Percentiles rank a stretch among this genome's conserved stretches.
These are phyloP conservation scores for Enteromius argenteus DNA, from an alignment of 2,797 vertebrate genomes.

Conservation along the genomic window DNA sequence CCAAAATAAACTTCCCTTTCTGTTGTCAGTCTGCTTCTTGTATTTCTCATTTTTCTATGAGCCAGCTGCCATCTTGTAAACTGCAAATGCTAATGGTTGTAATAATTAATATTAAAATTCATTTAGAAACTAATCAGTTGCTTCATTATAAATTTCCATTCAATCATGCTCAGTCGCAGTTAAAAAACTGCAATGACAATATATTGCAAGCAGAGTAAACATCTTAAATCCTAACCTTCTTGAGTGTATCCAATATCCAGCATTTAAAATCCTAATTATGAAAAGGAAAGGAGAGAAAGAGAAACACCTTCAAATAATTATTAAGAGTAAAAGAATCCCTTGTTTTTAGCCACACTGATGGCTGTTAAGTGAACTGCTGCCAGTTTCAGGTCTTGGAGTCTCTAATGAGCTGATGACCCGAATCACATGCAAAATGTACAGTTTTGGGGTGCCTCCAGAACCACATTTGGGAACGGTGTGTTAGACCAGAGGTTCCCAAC, in stretches of 20 bases:
- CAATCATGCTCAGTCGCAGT: background rate
- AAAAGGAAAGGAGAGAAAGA: too few relatives aligned
- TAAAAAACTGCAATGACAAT: background rate
- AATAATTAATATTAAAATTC: background rate
- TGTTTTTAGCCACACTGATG: background rate
- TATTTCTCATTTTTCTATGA: background rate
- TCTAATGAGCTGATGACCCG: too few relatives aligned
- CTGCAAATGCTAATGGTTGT: background rate
- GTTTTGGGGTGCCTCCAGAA: too few relatives aligned
- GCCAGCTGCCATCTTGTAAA: too few relatives aligned
- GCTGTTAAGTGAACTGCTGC: background rate
- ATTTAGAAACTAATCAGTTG: background rate
- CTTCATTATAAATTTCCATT: background rate
- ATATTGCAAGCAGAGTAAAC: background rate
- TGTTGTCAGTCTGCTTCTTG: conserved; percentile 53
- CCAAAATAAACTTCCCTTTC: conserved; percentile 56
- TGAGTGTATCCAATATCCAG: background rate
- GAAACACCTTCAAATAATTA: too few relatives aligned
- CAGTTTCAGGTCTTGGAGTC: background rate
- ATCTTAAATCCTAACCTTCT: background rate
- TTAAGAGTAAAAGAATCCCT: background rate
- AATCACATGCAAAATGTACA: too few relatives aligned
- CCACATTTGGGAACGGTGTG: too few relatives aligned
- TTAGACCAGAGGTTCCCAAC: too few relatives aligned
- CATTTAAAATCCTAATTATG: too few relatives aligned